Evolutionary conservation across 2,888 invertebrate species (phyloP), one percentile per base, ranked within the genome.

Genomic region (Macaria liturata): DNA sequence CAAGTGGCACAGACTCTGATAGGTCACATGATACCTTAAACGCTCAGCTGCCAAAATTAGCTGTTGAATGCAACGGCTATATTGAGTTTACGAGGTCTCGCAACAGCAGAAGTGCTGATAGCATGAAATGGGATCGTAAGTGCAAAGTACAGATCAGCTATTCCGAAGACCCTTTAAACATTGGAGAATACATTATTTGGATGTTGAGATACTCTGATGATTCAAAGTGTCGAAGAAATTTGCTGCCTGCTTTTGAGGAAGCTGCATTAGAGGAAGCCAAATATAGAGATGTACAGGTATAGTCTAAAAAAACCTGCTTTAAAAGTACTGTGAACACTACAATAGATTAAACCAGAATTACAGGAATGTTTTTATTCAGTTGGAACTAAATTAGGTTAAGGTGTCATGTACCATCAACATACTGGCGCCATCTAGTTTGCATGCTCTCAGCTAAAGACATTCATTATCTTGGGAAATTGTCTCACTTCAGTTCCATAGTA

Each of bases 71-170:
- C 62, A 87, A 86, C 64, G 91, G 92, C 42, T 89, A 84, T 57
- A 80, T 92, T 53, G 86, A 90, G 68, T 92, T 92, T 68, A 82
- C 81, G 39, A 81, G 88, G 68, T 79, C 81, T 9, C 81, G 84
- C 61, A 89, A 87, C 60, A 86, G 75, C 56, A 70, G 81, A 34
- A 82, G 80, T 66, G 67, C 69, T 64, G 93, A 88, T 60, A 70
- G 73, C 59, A 93, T 91, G 83, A 93, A 92, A 68, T 95, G 94
- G 94, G 92, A 91, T 62, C 84, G 94, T 55, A 93, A 93, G 48
- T 94, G 94, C 72, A 94, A 93, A 74, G 77, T 95, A 51, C 94
- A 94, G 79, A 92, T 94, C 9, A 94, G 93, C 34, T 95, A 94
- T 77, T 93, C 93, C 0, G 88, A 90, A 61, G 91, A 92, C 56